A percentile compares a stretch with the other conserved stretches of the same genome.
phyloP scores from a whole-genome alignment of 2,113 vertebrate species.

The Suricata suricatta region DNA sequence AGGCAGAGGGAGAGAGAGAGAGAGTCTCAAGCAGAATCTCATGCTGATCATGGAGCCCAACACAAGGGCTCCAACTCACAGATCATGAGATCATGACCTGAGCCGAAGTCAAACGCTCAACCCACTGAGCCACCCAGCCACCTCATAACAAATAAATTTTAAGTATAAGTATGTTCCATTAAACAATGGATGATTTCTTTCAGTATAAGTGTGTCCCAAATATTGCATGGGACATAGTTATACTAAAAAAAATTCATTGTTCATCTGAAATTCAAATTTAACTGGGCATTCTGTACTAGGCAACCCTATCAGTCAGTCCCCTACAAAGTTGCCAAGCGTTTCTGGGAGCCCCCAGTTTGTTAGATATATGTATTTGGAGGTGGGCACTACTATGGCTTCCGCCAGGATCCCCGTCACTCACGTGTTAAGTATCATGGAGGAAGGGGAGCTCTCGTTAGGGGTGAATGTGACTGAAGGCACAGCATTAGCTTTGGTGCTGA shows the following conservation, averaged over 20 bases:
- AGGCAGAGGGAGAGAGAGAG: no score
- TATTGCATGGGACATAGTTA: background rate
- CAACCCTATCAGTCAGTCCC: background rate
- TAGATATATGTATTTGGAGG: background rate
- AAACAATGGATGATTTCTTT: slow-evolving; percentile 15
- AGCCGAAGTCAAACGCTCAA: no score
- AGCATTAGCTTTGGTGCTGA: background rate
- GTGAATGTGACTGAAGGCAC: background rate
- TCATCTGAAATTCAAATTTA: slow-evolving; percentile 51
- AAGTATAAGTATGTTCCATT: slow-evolving; percentile 13
- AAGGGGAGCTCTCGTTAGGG: background rate
- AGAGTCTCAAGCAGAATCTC: no score
- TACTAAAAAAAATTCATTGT: background rate
- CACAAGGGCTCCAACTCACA: no score
- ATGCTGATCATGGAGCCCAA: no score
- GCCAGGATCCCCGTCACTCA: background rate
- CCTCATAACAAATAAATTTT: background rate
- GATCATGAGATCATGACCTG: no score
- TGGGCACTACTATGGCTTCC: background rate
- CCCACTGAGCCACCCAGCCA: no score
- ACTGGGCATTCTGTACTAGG: background rate
- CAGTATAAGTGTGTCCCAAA: background rate
- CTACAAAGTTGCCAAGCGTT: background rate
- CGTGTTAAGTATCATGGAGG: background rate
- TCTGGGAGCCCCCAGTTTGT: background rate